Evolutionary conservation across 2,888 invertebrate genomes (phyloP).

Genomic region (Bibio marci): DNA sequence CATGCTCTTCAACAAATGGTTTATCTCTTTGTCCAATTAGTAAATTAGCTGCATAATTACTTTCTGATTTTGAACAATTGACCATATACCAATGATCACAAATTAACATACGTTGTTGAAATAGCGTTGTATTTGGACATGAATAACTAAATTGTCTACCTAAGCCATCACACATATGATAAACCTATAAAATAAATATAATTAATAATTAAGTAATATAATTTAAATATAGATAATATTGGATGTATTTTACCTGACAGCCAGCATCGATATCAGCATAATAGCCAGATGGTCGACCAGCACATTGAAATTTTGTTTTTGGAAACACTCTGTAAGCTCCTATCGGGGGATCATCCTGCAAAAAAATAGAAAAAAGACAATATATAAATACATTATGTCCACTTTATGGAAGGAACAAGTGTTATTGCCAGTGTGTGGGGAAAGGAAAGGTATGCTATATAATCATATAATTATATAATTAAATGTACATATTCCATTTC

Average conservation of each 20-base stretch:
- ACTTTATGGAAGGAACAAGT: no score
- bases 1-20: slow-evolving; percentile 49
- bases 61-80: slow-evolving; percentile 52
- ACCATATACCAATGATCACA: slow-evolving; percentile 72
- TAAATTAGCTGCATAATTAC: slow-evolving; percentile 50
- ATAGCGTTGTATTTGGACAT: slow-evolving; percentile 62
- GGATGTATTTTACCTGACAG: slow-evolving; percentile 40
- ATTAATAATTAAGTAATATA: not conserved
- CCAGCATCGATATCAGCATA: slow-evolving; percentile 59
- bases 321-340: slow-evolving; percentile 22
- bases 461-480: no score
- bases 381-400: no score
- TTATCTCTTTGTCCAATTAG: slow-evolving; percentile 54
- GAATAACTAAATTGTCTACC: slow-evolving; percentile 61
- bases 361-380: no score
- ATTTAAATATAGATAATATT: not conserved
- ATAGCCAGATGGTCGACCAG: slow-evolving; percentile 48
- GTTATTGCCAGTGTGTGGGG: no score
- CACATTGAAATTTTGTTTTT: slow-evolving; percentile 44
- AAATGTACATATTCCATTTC: no score
- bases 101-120: slow-evolving; percentile 64
- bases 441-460: no score
- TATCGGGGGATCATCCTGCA: slow-evolving; percentile 27
- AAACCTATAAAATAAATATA: slow-evolving; percentile 35
- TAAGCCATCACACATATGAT: slow-evolving; percentile 66